Evolutionary conservation across 2,888 invertebrate genomes (phyloP).

Genomic region (Rhaphigaster nebulosa): DNA sequence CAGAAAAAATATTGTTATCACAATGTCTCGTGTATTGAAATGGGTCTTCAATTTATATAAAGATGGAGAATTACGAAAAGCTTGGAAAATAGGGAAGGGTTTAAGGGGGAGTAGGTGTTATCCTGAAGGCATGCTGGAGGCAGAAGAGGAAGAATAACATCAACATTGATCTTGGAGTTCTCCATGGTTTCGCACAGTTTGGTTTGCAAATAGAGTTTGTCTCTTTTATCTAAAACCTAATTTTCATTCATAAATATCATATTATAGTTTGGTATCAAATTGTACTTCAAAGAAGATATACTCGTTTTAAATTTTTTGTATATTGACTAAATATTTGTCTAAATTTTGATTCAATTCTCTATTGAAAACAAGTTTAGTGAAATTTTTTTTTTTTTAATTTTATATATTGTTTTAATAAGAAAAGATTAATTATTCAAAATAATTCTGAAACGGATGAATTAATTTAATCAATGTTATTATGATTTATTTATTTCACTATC

Average conservation of each 20-base stretch:
- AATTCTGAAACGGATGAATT: too few species aligned
- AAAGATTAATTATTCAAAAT: too few species aligned
- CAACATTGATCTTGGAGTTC: conserved; percentile 2
- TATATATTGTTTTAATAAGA: too few species aligned
- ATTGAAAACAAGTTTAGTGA: too few species aligned
- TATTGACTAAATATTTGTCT: too few species aligned
- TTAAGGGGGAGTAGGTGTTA: background rate
- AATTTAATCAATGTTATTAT: too few species aligned
- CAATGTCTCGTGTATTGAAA: background rate
- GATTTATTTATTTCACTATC: too few species aligned
- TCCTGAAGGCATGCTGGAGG: background rate
- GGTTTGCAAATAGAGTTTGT: background rate
- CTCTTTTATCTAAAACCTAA: background rate
- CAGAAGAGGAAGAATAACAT: background rate
- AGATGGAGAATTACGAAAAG: background rate
- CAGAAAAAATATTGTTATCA: too few species aligned
- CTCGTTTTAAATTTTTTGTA: too few species aligned
- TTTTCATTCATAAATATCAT: background rate
- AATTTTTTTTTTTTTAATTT: too few species aligned
- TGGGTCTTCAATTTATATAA: background rate
- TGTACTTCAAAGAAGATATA: too few species aligned
- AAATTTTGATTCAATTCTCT: too few species aligned
- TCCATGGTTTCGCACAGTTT: background rate
- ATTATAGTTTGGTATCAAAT: background rate
- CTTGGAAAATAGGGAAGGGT: background rate